Percentiles rank a stretch among this genome's conserved stretches.
phyloP scores from a whole-genome alignment of 1,140 invertebrate species.

The Chrysoperla carnea region DNA sequence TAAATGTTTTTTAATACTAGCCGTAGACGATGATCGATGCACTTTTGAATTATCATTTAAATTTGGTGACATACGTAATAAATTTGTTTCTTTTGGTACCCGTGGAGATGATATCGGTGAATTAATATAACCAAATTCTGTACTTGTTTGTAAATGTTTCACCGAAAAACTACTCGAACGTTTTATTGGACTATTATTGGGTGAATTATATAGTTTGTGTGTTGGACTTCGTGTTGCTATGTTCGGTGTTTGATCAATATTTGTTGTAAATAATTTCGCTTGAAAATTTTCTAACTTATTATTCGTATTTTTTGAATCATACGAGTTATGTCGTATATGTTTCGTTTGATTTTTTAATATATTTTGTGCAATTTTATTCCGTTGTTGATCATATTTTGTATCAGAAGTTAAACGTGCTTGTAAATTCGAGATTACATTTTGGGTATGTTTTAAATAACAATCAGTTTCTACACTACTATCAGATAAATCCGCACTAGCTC shows the following conservation, averaged over 20 bases:
- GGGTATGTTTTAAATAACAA: constrained; percentile 43
- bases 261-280: constrained; percentile 16
- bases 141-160: constrained; percentile 3
- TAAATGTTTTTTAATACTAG: constrained; percentile 15
- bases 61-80: constrained; percentile 12
- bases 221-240: constrained; percentile 2
- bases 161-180: constrained; percentile 21
- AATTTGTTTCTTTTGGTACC: constrained; percentile 13
- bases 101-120: not conserved
- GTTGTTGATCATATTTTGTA: constrained; percentile 10
- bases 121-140: not conserved
- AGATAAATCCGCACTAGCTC: constrained; percentile 23
- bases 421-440: constrained; percentile 44
- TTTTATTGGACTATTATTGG: constrained; percentile 19
- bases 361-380: constrained; percentile 19
- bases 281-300: constrained; percentile 24
- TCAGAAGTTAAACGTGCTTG: constrained; percentile 30
- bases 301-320: constrained; percentile 22
- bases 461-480: constrained; percentile 37
- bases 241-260: constrained; percentile 20
- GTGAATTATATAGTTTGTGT: constrained; percentile 21
- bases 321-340: constrained; percentile 28
- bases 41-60: constrained; percentile 11
- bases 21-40: constrained; percentile 18
- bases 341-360: constrained; percentile 19